Evolutionary conservation across 2,113 vertebrate genomes (phyloP).

Genomic region (Glaucidium brasilianum): DNA sequence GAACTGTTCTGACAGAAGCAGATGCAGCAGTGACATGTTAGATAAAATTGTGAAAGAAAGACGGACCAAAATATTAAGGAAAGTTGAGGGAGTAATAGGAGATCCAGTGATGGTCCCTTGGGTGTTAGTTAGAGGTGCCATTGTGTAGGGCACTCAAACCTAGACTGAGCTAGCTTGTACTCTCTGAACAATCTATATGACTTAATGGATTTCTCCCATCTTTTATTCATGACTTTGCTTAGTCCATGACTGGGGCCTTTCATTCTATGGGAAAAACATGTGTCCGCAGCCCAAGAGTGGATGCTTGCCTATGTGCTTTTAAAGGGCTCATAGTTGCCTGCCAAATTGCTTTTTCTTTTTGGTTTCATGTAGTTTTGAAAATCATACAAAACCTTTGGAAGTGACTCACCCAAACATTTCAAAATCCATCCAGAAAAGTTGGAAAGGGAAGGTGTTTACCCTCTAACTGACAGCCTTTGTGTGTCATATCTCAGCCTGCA

Average conservation of each 20-base stretch:
- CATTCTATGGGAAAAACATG: neutral
- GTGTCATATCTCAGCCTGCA: neutral
- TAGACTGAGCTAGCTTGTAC: neutral
- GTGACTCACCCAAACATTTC: neutral
- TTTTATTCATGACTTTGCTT: slow-evolving; percentile 30
- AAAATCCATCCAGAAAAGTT: neutral
- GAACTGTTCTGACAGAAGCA: neutral
- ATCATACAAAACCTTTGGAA: neutral
- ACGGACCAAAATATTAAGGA: neutral
- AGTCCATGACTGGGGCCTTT: neutral
- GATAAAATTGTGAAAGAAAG: neutral
- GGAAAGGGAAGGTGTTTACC: neutral
- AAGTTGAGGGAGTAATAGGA: neutral
- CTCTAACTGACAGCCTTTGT: neutral
- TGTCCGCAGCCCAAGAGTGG: neutral
- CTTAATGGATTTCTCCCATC: slow-evolving; percentile 16
- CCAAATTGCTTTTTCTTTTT: neutral
- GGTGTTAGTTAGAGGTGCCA: neutral
- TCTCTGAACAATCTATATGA: neutral
- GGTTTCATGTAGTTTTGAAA: neutral
- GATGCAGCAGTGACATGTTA: neutral
- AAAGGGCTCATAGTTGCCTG: neutral
- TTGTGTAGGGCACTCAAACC: neutral
- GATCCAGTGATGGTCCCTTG: neutral
- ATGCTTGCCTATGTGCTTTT: neutral